These are phyloP conservation scores for Danio jaintianensis DNA, from an alignment of 2,797 vertebrate species.

Conservation along the genomic window DNA sequence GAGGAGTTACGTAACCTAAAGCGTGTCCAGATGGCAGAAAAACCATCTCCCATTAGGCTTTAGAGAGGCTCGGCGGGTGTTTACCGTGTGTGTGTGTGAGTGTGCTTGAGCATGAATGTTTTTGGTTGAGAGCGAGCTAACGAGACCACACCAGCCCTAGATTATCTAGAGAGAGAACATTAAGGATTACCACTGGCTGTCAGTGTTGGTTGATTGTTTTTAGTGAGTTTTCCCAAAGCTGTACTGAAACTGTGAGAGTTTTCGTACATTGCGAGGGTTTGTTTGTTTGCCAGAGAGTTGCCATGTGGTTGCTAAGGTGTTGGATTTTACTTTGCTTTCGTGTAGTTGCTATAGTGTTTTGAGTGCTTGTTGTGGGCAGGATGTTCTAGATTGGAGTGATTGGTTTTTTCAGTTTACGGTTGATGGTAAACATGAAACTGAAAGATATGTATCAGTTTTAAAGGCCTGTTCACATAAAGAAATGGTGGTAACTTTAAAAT, in stretches of 20 bases:
- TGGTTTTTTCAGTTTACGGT: too few relatives aligned
- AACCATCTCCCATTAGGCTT: conserved; percentile 51
- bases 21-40: conserved; percentile 71
- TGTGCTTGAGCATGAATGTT: conserved; percentile 28
- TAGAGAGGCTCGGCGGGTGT: conserved; percentile 42
- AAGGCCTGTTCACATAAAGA: too few relatives aligned
- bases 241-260: neutral
- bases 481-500: too few relatives aligned
- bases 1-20: conserved; percentile 69
- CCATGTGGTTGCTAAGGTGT: neutral
- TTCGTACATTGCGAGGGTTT: neutral
- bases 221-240: neutral
- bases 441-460: too few relatives aligned
- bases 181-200: conserved; percentile 44
- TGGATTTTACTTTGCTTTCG: neutral
- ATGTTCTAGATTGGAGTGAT: neutral
- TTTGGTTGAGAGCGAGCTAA: conserved; percentile 29
- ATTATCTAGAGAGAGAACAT: conserved; percentile 30
- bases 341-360: neutral
- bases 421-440: too few relatives aligned
- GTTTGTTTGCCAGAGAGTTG: conserved; percentile 2
- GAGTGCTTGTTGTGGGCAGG: neutral
- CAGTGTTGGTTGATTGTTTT: conserved; percentile 3
- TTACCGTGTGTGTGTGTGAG: conserved; percentile 37
- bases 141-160: conserved; percentile 38